Percentiles rank a stretch among this genome's conserved stretches.
Evolutionary conservation across 1,140 invertebrate species (phyloP).

Genomic region (Meloidogyne exigua): DNA sequence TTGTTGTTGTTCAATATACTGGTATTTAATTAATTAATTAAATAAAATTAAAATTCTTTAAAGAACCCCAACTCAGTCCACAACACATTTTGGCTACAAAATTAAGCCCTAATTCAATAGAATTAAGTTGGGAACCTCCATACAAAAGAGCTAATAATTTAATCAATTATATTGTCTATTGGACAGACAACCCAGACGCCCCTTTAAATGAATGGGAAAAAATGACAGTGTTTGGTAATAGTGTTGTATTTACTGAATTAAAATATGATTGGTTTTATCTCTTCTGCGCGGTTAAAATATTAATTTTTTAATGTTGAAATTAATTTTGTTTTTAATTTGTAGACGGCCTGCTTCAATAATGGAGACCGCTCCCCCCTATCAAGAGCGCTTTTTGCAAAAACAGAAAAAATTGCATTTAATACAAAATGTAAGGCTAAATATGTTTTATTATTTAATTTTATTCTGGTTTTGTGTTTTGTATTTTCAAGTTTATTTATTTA

Average conservation of each 20-base stretch:
- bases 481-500: no score
- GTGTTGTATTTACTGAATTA: conserved; percentile 60
- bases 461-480: not conserved
- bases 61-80: conserved; percentile 61
- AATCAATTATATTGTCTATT: conserved; percentile 62
- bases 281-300: conserved; percentile 15
- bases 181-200: conserved; percentile 59
- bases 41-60: conserved; percentile 15
- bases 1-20: conserved; percentile 61
- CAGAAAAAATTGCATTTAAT: conserved; percentile 63
- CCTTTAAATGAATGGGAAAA: conserved; percentile 60
- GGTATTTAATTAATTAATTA: conserved; percentile 40
- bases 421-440: conserved; percentile 48
- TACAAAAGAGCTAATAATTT: conserved; percentile 59
- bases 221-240: conserved; percentile 53
- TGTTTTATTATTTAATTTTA: not conserved
- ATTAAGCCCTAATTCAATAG: conserved; percentile 58
- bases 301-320: not conserved
- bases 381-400: conserved; percentile 60
- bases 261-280: conserved; percentile 63
- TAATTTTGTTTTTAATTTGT: conserved; percentile 51
- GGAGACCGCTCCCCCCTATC: conserved; percentile 62
- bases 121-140: conserved; percentile 62
- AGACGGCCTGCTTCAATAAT: conserved; percentile 61
- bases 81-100: conserved; percentile 62